Base-by-base conservation (phyloP, 1,140 invertebrate genomes). In the Diabrotica virgifera region DNA sequence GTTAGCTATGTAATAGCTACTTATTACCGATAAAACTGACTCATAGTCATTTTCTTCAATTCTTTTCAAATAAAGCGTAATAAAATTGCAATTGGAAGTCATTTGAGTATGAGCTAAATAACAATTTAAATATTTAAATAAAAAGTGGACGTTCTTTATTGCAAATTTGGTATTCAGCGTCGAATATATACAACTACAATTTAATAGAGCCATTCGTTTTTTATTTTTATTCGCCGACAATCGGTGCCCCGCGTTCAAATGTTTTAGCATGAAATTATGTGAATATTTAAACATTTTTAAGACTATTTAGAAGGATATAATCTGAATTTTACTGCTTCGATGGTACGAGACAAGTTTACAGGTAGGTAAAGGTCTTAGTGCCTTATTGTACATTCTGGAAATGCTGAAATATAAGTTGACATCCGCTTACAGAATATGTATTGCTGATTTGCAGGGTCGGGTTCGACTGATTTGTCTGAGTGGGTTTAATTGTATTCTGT, bases 171-270 rank as follows among this genome's bases (percentile, higher is more conserved):
- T 24, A 24, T 24, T 24, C 24, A 24, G 24, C 24, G 24, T 24
- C 24, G 24, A 24, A 24, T 1, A 24, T 24, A 24, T 24, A 24
- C 24, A 70, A 72, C 62, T 67, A 70, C 72, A 73, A 73, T 73
- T 73, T 73, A 73, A 73, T 73, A 72, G 70, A 73, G 72, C 65
- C 72, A 71, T 73, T 72, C 63, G 65, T 72, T 72, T 72, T 70
- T 72, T 70, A 72, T 70, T 72, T 72, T 72, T 70, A 62, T 72
- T 68, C 63, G 63, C 70, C 70, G 70, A 72, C 70, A 72, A 72
- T 68, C 68, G 62, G 54, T 37, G 62, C n/a, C 50, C 38, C 24
- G 52, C 63, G 65, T 70, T 66, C 62, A 52, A 62, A 70, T 72
- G 51, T 66, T 69, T 72, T 70, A 67, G 37, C 68, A 59, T 70